phyloP scores from a whole-genome alignment of 2,113 vertebrate genomes.

The Pomatorhinus ruficollis region DNA sequence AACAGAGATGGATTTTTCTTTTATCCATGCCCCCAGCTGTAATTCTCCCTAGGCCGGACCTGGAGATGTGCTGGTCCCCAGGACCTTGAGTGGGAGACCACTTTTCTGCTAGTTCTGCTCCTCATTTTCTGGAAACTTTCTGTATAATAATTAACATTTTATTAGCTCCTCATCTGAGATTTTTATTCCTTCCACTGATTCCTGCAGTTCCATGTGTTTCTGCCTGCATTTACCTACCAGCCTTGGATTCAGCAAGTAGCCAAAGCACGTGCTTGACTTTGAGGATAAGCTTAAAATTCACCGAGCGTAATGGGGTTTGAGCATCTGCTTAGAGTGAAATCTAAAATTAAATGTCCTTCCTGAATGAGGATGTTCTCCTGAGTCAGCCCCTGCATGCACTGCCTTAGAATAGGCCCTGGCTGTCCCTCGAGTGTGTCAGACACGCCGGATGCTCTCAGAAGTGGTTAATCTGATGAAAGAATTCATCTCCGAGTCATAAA shows the following conservation, averaged over 20 bases:
- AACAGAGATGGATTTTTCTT: neutral
- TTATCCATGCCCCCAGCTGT: neutral
- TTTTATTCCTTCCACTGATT: neutral
- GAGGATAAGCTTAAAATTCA: neutral
- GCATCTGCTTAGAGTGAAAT: neutral
- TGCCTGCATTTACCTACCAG: neutral
- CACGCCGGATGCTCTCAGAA: slow-evolving; percentile 36
- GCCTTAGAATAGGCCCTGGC: neutral
- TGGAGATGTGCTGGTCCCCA: neutral
- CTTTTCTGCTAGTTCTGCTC: neutral
- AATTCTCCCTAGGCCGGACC: neutral
- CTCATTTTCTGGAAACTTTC: neutral
- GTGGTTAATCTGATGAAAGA: slow-evolving; percentile 49
- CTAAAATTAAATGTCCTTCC: neutral
- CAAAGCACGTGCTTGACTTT: neutral
- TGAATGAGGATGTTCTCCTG: neutral
- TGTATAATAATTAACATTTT: neutral
- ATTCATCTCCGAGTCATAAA: slow-evolving; percentile 26
- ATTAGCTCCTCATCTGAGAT: neutral
- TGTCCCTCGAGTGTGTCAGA: neutral
- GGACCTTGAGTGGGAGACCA: neutral
- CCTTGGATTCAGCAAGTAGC: neutral
- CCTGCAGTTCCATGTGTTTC: neutral
- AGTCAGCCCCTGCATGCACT: neutral
- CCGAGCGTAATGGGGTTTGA: neutral